Evolutionary conservation across 1,140 invertebrate species (phyloP), one percentile per base, ranked within the genome.

Genomic region (Conus ventricosus): DNA sequence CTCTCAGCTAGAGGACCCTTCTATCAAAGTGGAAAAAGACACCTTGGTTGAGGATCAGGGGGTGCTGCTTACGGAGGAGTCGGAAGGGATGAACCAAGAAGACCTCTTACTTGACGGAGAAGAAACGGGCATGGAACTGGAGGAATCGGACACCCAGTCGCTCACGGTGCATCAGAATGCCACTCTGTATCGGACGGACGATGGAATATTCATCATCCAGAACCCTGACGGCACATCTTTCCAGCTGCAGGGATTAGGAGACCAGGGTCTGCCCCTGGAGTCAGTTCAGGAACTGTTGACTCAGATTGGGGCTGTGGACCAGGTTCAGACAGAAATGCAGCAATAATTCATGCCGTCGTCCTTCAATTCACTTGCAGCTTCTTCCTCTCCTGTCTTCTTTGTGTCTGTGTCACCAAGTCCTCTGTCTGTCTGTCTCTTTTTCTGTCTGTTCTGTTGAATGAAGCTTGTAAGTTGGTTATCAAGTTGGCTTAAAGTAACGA

Each of bases 201-300:
- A 95, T 89, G 93, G 93, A 53, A 91, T 89, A 6, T 90, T 93
- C 4, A 89, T 94, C 75, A 92, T 94, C 63, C 93, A 93, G 84
- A 93, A 92, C 51, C 89, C 92, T 51, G 92, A 94, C 90, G 93
- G 93, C 15, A 92, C 91, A 11, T 93, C 93, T 8, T 85, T 94
- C 55, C 93, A 94, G 90, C 85, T 94, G 57, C 94, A 94, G 82
- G 92, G 92, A 25, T 92, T 92, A 39, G 92, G 92, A 39, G 92
- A 92, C 54, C 92, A 95, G 86, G 92, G 89, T 15, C 89, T 94
- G 80, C 87, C 93, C 4, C 39, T 95, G 63, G 94, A 95, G 84
- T 94, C 94, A 63, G 92, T 95, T 8, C 94, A 95, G 84, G 93
- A 94, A 4, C 85, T 95, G 15, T 88, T 94, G 25, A 88, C 88